phyloP scores from a whole-genome alignment of 2,888 invertebrate species.

The Melanotus villosus region DNA sequence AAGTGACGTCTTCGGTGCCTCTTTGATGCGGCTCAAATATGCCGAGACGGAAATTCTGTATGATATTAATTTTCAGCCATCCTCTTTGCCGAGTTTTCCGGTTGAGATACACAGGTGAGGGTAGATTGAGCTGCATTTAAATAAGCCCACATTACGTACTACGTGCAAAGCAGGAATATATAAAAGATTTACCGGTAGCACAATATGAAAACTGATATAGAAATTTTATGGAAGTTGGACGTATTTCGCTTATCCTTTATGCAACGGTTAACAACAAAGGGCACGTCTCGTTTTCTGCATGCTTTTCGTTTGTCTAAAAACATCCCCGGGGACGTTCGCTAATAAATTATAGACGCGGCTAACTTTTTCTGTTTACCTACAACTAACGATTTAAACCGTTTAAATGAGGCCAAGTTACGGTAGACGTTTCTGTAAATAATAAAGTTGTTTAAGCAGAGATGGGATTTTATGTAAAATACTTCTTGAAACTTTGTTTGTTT shows the following conservation, averaged over 20 bases:
- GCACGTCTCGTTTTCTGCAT: not conserved
- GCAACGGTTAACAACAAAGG: not conserved
- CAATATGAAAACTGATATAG: not conserved
- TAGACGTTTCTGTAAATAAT: no score
- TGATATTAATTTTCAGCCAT: constrained; percentile 28
- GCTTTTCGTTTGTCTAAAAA: not conserved
- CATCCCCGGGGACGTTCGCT: no score
- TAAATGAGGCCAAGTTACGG: no score
- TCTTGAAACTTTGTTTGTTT: no score
- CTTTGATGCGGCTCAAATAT: constrained; percentile 34
- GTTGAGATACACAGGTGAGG: constrained; percentile 15
- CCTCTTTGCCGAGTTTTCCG: constrained; percentile 27
- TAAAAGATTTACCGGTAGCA: constrained; percentile 1
- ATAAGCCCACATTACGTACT: constrained; percentile 16
- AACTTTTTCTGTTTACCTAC: no score
- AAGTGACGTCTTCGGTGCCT: constrained; percentile 25
- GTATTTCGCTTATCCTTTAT: not conserved
- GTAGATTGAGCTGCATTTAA: constrained; percentile 17
- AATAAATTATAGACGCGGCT: no score
- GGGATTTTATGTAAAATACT: no score
- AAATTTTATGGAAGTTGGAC: not conserved
- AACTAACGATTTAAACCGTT: no score
- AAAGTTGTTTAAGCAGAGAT: no score
- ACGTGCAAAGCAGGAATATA: not conserved
- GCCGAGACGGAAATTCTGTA: constrained; percentile 24